These are phyloP conservation scores for Drosophila tripunctata DNA, from an alignment of 2,888 invertebrate genomes.

Conservation along the genomic window DNA sequence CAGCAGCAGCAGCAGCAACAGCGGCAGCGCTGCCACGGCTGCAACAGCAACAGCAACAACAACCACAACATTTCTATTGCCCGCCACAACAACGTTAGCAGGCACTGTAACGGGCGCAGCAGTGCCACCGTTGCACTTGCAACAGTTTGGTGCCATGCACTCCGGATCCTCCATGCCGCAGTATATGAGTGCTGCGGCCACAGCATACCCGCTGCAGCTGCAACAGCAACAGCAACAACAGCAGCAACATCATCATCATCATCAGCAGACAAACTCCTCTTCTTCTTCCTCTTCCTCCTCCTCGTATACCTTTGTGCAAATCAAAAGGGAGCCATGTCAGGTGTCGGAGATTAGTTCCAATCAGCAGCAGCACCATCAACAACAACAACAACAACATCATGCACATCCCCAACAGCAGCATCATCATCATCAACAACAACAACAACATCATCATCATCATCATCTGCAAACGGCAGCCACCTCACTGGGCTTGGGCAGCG, in stretches of 20 bases:
- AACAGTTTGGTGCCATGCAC: conserved; percentile 69
- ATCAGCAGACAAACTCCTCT: conserved; percentile 80
- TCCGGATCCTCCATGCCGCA: conserved; percentile 59
- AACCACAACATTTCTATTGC: conserved; percentile 78
- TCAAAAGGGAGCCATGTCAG: conserved; percentile 84
- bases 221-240: conserved; percentile 29
- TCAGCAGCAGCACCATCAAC: conserved; percentile 79
- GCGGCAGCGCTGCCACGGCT: conserved; percentile 66
- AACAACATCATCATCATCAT: conserved; percentile 56
- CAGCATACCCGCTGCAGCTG: conserved; percentile 23
- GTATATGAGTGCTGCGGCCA: conserved; percentile 66
- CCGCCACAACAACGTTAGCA: conserved; percentile 57
- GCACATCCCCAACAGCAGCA: conserved; percentile 48
- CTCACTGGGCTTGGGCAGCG: conserved; percentile 56
- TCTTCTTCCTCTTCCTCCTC: too few relatives aligned
- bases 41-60: conserved; percentile 59
- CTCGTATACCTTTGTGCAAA: conserved; percentile 82
- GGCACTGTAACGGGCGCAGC: conserved; percentile 23
- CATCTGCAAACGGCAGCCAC: conserved; percentile 64
- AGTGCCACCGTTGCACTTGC: conserved; percentile 62
- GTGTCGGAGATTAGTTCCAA: conserved; percentile 84
- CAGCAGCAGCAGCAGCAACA: conserved; percentile 62
- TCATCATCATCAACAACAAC: conserved; percentile 47
- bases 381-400: conserved; percentile 49
- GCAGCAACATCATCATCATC: conserved; percentile 59